Base-by-base conservation (phyloP, 2,113 vertebrate genomes). In the Caranx ignobilis region DNA sequence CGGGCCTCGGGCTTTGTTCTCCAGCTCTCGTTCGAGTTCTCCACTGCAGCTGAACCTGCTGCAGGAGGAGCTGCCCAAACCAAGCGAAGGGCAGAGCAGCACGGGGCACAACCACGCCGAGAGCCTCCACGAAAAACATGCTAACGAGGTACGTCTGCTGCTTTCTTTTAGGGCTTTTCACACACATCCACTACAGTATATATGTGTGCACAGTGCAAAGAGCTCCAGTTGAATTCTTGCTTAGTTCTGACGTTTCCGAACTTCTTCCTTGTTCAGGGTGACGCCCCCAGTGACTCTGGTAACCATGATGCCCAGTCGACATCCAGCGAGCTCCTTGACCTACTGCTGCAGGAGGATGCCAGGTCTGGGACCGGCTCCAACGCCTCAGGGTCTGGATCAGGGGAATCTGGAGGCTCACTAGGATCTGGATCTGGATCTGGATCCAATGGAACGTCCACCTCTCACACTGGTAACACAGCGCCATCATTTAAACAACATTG, bases 1-100 rank as follows among this genome's bases (percentile, higher is more conserved):
- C 3, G 89, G 26, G 55, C 84, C 50, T 11, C 88, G 45, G 74
- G 88, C 64, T 52, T 77, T 1, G 54, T 96, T 92, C 85, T 92
- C 94, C 37, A 95, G 91, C 77, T 98, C 97, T 0, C 89, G 94
- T 70, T 96, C 94, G 56, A 98, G 96, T 86, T 97, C 97, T 1
- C 95, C 96, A 0, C 92, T 97, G 26, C 97, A 97, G 91, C 91
- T 98, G 52, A 94, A 96, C 86, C 86, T 97, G 62, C 95, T 97
- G 82, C 96, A 95, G 75, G 96, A 97, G 41, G 96, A 97, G 54
- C 73, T 95, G 73, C 96, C 95, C 57, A 94, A 93, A 31, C 87
- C 88, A 0, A 87, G 81, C 9, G 94, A 94, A 12, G 84, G 91
- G 11, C 89, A 88, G 39, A 18, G 86, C 70, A 91, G 81, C 82